These are phyloP conservation scores for Carcharodon carcharias DNA, from an alignment of 2,797 vertebrate genomes.

Conservation along the genomic window DNA sequence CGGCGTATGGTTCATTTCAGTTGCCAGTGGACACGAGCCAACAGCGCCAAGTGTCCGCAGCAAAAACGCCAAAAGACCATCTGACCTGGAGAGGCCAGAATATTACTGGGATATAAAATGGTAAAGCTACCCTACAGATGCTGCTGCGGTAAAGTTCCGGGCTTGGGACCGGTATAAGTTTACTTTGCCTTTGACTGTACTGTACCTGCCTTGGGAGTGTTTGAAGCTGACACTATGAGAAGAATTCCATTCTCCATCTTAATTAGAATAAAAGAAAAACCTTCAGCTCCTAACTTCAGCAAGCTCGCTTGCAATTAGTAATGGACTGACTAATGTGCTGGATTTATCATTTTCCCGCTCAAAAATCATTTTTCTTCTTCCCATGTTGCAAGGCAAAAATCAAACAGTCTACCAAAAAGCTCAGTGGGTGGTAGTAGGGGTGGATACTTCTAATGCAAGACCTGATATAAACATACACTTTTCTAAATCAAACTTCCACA, in stretches of 20 bases:
- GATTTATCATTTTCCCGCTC: neutral
- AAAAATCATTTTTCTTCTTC: neutral
- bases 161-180: neutral
- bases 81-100: too few species aligned
- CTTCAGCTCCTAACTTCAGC: neutral
- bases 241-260: neutral
- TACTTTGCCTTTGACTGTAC: neutral
- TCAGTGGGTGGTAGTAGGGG: too few species aligned
- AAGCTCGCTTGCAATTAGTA: neutral
- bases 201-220: neutral
- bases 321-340: rapidly evolving
- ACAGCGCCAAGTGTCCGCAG: too few species aligned
- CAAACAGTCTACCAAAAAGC: neutral
- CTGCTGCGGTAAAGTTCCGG: neutral
- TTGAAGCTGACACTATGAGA: neutral
- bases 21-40: too few species aligned
- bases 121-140: neutral
- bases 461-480: neutral
- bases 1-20: too few species aligned
- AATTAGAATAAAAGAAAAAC: neutral
- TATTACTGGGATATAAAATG: too few species aligned
- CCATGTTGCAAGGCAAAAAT: neutral
- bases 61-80: too few species aligned
- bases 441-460: neutral
- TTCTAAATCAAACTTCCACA: neutral